Conservation (phyloP, 2,888 invertebrate species). For the Epirrhoe alternata region DNA sequence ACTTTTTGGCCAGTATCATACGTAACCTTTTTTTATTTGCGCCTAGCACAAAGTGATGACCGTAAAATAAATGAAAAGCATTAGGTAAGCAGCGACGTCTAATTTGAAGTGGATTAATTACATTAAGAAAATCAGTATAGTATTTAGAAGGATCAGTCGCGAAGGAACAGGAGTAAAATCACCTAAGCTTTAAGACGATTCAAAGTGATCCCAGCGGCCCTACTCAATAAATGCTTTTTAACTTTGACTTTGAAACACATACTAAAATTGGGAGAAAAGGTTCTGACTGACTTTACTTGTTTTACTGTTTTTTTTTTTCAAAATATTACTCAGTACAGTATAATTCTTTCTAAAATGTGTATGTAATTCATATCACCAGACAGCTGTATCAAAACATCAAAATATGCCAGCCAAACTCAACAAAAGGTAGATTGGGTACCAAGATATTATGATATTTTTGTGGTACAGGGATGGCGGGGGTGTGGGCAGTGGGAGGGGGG, state of each 20-base stretch:
- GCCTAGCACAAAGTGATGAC: conserved; percentile 74
- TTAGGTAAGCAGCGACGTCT: conserved; percentile 58
- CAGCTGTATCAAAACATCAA: conserved; percentile 2
- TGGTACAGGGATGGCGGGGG: conserved; percentile 33
- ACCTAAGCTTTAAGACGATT: too few species aligned
- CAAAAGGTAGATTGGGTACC: conserved; percentile 74
- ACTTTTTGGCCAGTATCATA: conserved; percentile 57
- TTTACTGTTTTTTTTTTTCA: too few species aligned
- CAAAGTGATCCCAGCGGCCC: too few species aligned
- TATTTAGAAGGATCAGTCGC: too few species aligned
- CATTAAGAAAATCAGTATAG: not conserved
- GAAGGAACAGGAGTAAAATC: too few species aligned
- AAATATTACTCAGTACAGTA: too few species aligned
- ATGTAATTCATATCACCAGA: not conserved
- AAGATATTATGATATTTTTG: conserved; percentile 65
- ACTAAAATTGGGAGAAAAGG: too few species aligned
- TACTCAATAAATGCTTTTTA: too few species aligned
- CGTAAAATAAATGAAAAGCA: conserved; percentile 76
- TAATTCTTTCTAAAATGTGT: not conserved
- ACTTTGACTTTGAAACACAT: too few species aligned
- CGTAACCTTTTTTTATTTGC: conserved; percentile 64
- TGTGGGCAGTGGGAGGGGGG: conserved; percentile 37
- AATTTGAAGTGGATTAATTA: conserved; percentile 52
- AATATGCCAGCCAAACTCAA: conserved; percentile 50
- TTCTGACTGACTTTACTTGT: too few species aligned